phyloP scores from a whole-genome alignment of 2,888 invertebrate genomes.

The Brassicogethes aeneus region DNA sequence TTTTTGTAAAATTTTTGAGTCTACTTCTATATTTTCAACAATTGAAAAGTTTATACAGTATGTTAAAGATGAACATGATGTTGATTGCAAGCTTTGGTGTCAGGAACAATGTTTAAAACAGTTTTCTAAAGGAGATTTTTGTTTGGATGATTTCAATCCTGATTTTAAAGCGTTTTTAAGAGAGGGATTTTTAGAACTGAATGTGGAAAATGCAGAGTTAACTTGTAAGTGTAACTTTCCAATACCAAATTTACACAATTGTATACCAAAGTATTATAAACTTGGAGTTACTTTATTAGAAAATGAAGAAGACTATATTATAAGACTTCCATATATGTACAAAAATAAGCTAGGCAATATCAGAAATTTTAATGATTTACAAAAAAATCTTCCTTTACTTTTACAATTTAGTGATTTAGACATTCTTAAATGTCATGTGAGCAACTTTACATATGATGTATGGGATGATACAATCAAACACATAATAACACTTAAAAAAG shows the following conservation, averaged over 20 bases:
- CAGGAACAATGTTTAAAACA: constrained; percentile 33
- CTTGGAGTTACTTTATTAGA: constrained; percentile 48
- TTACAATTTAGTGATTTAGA: constrained; percentile 52
- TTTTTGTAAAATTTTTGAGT: not conserved
- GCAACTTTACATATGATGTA: constrained; percentile 47
- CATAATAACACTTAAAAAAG: constrained; percentile 48
- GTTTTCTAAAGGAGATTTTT: constrained; percentile 17
- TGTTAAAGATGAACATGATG: constrained; percentile 20
- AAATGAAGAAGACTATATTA: constrained; percentile 42
- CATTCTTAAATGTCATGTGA: constrained; percentile 46
- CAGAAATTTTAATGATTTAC: constrained; percentile 43
- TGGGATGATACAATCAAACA: constrained; percentile 50
- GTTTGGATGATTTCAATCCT: constrained; percentile 9
- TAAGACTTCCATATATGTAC: constrained; percentile 56
- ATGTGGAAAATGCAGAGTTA: constrained; percentile 43
- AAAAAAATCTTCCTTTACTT: constrained; percentile 47
- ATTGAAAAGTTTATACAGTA: constrained; percentile 27
- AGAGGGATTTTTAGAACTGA: constrained; percentile 45
- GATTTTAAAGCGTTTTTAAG: constrained; percentile 39
- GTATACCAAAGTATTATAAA: constrained; percentile 44
- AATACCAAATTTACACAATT: constrained; percentile 43
- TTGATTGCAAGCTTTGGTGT: constrained; percentile 30
- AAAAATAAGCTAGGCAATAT: constrained; percentile 45
- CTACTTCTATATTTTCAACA: constrained; percentile 21
- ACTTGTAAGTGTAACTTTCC: constrained; percentile 55